Conservation (phyloP, 2,888 invertebrate species). For the Hyposoter dolosus region DNA sequence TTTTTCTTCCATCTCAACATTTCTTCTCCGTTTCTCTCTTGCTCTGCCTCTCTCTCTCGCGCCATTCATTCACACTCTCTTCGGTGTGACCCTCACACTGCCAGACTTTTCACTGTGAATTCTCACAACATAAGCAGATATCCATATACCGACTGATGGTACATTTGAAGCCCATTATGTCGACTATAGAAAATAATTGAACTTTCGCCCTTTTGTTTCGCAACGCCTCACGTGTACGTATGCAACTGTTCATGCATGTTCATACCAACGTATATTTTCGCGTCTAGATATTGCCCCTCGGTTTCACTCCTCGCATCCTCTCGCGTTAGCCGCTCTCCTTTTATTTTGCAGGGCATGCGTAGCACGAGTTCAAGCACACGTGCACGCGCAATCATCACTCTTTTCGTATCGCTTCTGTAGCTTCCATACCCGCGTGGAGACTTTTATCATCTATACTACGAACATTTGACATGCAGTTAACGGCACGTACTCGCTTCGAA, state of each 20-base stretch:
- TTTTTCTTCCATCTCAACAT: neutral
- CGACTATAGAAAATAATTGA: neutral
- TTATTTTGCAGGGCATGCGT: conserved; percentile 47
- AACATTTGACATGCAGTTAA: too few species aligned
- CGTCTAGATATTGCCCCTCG: conserved; percentile 34
- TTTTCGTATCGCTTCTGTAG: neutral
- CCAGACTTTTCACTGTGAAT: conserved; percentile 46
- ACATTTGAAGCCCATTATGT: neutral
- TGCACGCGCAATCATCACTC: conserved; percentile 42
- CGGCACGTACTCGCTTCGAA: too few species aligned
- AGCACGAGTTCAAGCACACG: conserved; percentile 42
- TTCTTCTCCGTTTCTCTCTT: neutral
- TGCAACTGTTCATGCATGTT: neutral
- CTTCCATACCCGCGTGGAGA: too few species aligned
- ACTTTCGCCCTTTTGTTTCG: neutral
- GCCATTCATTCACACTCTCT: conserved; percentile 34
- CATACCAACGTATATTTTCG: conserved; percentile 8
- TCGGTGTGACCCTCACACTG: conserved; percentile 41
- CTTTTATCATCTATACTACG: too few species aligned
- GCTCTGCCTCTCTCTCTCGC: neutral
- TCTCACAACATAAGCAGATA: conserved; percentile 50
- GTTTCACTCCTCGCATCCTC: conserved; percentile 36
- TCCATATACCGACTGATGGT: conserved; percentile 19
- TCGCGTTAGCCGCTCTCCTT: neutral
- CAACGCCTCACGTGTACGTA: neutral